These are phyloP conservation scores for Apodemus sylvaticus DNA, from an alignment of 2,113 vertebrate species.

Conservation along the genomic window DNA sequence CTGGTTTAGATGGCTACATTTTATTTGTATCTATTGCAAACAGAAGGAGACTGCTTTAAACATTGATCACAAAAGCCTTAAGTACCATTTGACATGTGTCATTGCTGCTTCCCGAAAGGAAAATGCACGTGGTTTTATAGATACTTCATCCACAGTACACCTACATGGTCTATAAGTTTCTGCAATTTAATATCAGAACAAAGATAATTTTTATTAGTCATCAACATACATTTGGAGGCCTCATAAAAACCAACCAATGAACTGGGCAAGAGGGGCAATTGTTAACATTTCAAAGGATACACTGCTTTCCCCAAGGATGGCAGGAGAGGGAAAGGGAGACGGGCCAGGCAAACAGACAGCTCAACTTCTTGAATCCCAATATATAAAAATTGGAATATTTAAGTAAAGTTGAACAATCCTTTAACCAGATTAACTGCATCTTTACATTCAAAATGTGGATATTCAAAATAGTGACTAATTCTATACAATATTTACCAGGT, in stretches of 20 bases:
- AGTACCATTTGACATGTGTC: slow-evolving; percentile 18
- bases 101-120: neutral
- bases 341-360: neutral
- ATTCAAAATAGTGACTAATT: neutral
- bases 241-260: neutral
- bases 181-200: neutral
- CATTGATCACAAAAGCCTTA: slow-evolving; percentile 2
- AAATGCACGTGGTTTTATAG: neutral
- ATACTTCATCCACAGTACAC: neutral
- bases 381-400: neutral
- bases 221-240: neutral
- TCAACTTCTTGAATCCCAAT: neutral
- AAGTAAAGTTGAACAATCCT: neutral
- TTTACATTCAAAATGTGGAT: slow-evolving; percentile 4
- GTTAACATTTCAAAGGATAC: neutral
- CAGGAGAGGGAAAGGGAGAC: neutral
- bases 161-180: neutral
- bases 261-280: neutral
- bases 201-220: slow-evolving; percentile 10
- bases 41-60: slow-evolving; percentile 42
- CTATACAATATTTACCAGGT: neutral
- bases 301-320: slow-evolving; percentile 23
- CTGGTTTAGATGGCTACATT: slow-evolving; percentile 13
- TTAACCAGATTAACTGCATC: neutral
- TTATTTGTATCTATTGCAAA: neutral